phyloP scores from a whole-genome alignment of 2,113 vertebrate genomes.

The Anoura caudifer region DNA sequence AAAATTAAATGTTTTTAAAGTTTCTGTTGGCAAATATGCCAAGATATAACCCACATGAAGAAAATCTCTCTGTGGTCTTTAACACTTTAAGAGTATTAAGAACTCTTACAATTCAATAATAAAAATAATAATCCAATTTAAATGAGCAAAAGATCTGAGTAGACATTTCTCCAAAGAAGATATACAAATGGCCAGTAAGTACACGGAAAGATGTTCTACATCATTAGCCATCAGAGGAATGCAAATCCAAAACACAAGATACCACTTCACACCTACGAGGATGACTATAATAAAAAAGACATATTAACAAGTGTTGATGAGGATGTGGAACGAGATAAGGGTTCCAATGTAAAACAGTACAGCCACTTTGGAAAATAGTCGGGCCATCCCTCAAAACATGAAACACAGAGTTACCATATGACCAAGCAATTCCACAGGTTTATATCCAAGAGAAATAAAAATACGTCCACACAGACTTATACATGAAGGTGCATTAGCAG shows the following conservation, averaged over 20 bases:
- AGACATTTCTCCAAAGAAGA: constrained; percentile 34
- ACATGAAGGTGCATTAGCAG: not conserved
- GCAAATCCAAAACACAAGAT: not conserved
- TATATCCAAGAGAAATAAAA: not conserved
- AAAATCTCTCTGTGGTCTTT: constrained; percentile 6
- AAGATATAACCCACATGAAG: not conserved
- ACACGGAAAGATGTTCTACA: not conserved
- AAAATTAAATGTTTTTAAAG: not conserved
- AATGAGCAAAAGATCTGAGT: not conserved
- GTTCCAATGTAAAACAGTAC: not conserved
- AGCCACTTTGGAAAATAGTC: not conserved
- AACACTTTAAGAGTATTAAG: not conserved
- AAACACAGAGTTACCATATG: not conserved
- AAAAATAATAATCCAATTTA: not conserved
- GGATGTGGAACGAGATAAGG: not conserved
- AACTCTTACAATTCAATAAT: not conserved
- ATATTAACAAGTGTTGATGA: not conserved
- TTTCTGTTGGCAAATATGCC: not conserved
- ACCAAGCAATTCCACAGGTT: not conserved
- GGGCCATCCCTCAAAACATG: not conserved
- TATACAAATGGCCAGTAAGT: not conserved
- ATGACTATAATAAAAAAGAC: not conserved
- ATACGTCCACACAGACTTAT: not conserved
- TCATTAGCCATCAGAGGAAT: not conserved
- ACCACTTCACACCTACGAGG: not conserved